Conservation (phyloP, 2,888 invertebrate genomes). For the Stramonita haemastoma region DNA sequence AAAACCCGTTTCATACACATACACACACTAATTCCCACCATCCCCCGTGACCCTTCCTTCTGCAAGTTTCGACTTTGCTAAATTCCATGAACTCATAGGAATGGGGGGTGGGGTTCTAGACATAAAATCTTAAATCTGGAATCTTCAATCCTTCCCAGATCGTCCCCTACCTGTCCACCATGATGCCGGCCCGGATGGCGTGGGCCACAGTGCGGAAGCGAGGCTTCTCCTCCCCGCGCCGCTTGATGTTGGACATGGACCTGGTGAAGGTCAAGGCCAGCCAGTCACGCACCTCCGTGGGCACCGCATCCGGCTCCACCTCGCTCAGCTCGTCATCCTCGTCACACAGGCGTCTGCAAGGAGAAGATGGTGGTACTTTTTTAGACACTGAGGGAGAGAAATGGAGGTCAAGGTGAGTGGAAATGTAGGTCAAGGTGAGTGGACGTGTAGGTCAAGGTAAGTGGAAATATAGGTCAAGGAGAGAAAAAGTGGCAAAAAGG, state of each 20-base stretch:
- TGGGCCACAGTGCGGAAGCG: slow-evolving; percentile 97
- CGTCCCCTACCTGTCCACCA: slow-evolving; percentile 87
- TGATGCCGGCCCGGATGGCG: slow-evolving; percentile 96
- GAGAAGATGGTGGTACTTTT: not conserved
- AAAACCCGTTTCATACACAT: too few relatives aligned
- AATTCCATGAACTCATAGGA: too few relatives aligned
- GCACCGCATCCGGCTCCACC: slow-evolving; percentile 96
- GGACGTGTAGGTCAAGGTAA: not conserved
- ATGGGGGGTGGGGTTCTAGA: too few relatives aligned
- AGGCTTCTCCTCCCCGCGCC: slow-evolving; percentile 81
- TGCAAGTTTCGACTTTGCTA: too few relatives aligned
- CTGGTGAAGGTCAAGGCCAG: slow-evolving; percentile 96
- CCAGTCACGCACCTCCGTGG: slow-evolving; percentile 97
- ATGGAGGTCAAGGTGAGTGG: not conserved
- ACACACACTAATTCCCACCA: too few relatives aligned
- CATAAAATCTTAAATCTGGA: too few relatives aligned
- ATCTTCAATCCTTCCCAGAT: too few relatives aligned
- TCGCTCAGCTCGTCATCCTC: slow-evolving; percentile 97
- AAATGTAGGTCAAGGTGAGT: too few relatives aligned
- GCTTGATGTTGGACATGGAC: slow-evolving; percentile 76
- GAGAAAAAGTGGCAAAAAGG: not conserved
- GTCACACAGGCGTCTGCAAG: slow-evolving; percentile 75
- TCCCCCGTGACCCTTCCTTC: not conserved
- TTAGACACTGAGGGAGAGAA: not conserved
- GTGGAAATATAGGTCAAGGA: not conserved